phyloP scores from a whole-genome alignment of 2,113 vertebrate species.

The Echinops telfairi region DNA sequence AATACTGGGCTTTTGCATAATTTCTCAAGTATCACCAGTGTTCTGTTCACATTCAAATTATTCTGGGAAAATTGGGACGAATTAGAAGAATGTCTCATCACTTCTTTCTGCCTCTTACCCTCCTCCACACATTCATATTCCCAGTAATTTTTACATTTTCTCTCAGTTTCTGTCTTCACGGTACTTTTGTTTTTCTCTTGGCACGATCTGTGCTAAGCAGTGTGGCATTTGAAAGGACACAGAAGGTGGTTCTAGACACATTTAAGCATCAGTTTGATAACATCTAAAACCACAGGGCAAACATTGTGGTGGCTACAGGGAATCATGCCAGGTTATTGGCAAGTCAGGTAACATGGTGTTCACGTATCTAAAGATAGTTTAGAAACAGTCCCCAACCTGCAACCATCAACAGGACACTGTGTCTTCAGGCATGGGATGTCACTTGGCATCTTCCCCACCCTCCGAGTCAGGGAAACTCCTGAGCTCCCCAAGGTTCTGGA shows the following conservation, averaged over 20 bases:
- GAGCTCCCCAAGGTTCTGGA: neutral
- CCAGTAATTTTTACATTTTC: neutral
- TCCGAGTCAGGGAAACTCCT: neutral
- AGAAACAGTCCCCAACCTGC: neutral
- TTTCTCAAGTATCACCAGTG: neutral
- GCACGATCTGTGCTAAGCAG: neutral
- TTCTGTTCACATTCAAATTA: neutral
- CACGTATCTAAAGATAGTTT: neutral
- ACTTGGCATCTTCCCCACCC: neutral
- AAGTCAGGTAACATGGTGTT: neutral
- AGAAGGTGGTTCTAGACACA: slow-evolving; percentile 10
- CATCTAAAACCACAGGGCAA: slow-evolving; percentile 26
- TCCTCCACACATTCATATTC: rapidly evolving
- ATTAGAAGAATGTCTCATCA: neutral
- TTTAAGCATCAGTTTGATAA: neutral
- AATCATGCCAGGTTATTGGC: neutral
- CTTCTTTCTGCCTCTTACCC: neutral
- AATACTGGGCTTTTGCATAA: neutral
- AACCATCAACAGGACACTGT: neutral
- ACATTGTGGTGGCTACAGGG: neutral
- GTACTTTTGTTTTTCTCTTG: neutral
- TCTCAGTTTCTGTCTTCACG: neutral
- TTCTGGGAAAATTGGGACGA: neutral
- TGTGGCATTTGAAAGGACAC: slow-evolving; percentile 38
- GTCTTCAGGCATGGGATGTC: neutral